Conservation (phyloP, 2,888 invertebrate genomes). For the Athalia rosae region DNA sequence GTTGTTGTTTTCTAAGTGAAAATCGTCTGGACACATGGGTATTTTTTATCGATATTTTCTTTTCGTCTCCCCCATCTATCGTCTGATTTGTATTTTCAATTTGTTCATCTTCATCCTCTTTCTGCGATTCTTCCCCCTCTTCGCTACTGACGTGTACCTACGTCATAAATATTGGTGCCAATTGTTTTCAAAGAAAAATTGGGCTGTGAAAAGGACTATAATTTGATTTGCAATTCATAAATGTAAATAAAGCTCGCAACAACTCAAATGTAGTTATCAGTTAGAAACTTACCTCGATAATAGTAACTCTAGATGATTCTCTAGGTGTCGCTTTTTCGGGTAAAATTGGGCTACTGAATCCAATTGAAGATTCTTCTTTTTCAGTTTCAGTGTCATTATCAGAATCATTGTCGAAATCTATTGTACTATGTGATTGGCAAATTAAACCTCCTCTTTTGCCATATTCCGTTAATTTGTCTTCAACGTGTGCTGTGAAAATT, state of each 20-base stretch:
- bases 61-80: conserved; percentile 40
- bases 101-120: conserved; percentile 58
- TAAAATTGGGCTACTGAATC: conserved; percentile 60
- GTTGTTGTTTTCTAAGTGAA: conserved; percentile 52
- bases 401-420: conserved; percentile 60
- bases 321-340: conserved; percentile 58
- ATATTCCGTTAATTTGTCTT: conserved; percentile 62
- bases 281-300: conserved; percentile 65
- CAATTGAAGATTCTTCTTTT: conserved; percentile 61
- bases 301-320: conserved; percentile 65
- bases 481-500: conserved; percentile 60
- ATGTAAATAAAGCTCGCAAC: no score
- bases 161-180: background rate
- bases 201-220: no score
- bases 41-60: conserved; percentile 49
- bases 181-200: background rate
- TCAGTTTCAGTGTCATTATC: conserved; percentile 63
- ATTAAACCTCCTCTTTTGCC: conserved; percentile 58
- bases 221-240: no score
- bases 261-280: no score
- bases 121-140: conserved; percentile 66
- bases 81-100: conserved; percentile 43
- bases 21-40: conserved; percentile 54
- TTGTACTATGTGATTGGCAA: conserved; percentile 61
- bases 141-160: conserved; percentile 68